Evolutionary conservation across 2,888 invertebrate genomes (phyloP).

Genomic region (Sesia apiformis): DNA sequence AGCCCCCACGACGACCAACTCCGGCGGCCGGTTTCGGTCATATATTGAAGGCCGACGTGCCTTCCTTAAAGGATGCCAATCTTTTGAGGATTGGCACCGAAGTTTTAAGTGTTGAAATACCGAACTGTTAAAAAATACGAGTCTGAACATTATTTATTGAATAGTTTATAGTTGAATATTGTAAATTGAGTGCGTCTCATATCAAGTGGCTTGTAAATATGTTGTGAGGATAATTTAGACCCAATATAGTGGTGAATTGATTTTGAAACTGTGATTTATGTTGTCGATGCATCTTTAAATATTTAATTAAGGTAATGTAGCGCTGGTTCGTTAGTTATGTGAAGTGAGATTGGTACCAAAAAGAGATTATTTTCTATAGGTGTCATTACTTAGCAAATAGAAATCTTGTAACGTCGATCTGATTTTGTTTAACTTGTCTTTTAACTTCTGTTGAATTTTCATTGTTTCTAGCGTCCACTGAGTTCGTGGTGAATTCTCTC

Average conservation of each 20-base stretch:
- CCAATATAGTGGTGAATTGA: constrained; percentile 22
- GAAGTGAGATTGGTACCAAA: constrained; percentile 72
- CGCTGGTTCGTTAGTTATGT: constrained; percentile 42
- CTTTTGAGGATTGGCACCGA: constrained; percentile 38
- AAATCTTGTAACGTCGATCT: constrained; percentile 25
- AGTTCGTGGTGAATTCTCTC: constrained; percentile 14
- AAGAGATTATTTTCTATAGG: constrained; percentile 63
- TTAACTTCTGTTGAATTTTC: constrained; percentile 41
- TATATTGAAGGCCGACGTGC: constrained; percentile 76
- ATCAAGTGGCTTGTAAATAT: constrained; percentile 63
- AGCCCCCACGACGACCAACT: constrained; percentile 75
- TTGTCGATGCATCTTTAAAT: constrained; percentile 45
- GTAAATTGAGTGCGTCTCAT: constrained; percentile 47
- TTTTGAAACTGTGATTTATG: constrained; percentile 67
- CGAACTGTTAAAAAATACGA: constrained; percentile 38
- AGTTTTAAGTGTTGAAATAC: constrained; percentile 17
- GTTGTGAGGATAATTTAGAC: constrained; percentile 28
- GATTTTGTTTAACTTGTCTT: constrained; percentile 32
- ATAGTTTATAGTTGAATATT: constrained; percentile 39
- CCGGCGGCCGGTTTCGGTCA: constrained; percentile 81
- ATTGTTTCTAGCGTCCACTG: constrained; percentile 30
- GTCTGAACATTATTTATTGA: constrained; percentile 55
- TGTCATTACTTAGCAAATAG: constrained; percentile 45
- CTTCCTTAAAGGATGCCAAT: constrained; percentile 46
- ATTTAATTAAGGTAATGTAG: constrained; percentile 39